Conservation (phyloP, 2,888 invertebrate genomes). For the Phalera bucephala region DNA sequence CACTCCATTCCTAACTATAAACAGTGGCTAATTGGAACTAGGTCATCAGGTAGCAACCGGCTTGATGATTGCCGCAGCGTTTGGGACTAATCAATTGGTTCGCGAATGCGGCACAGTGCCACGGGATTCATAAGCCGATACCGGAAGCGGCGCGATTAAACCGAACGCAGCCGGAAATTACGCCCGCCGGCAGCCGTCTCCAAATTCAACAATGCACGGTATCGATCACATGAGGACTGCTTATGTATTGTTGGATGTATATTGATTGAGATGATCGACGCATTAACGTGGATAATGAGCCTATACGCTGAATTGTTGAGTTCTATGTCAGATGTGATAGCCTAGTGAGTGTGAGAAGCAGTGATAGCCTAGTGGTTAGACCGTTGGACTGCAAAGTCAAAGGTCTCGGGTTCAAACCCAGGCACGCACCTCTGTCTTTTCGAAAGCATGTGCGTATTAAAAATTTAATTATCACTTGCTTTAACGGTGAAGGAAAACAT, state of each 20-base stretch:
- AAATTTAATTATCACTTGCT: too few species aligned
- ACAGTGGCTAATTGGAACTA: slow-evolving; percentile 1
- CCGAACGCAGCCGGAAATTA: slow-evolving; percentile 38
- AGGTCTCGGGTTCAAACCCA: too few species aligned
- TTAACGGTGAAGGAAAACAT: too few species aligned
- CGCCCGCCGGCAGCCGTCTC: slow-evolving; percentile 31
- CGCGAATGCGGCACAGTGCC: slow-evolving; percentile 26
- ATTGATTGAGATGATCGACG: slow-evolving; percentile 18
- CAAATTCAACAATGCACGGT: slow-evolving; percentile 35
- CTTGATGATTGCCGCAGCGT: slow-evolving; percentile 24
- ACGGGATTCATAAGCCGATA: slow-evolving; percentile 36
- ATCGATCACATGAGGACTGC: slow-evolving; percentile 30
- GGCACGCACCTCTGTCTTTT: too few species aligned
- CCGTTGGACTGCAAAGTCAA: too few species aligned
- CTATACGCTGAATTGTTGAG: not conserved
- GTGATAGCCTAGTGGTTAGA: too few species aligned
- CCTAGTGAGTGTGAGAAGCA: too few species aligned
- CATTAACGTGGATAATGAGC: not conserved
- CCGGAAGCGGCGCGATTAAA: slow-evolving; percentile 34
- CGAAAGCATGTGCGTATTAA: too few species aligned
- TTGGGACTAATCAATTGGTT: slow-evolving; percentile 32
- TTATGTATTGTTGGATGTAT: slow-evolving; percentile 19
- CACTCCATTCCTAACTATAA: not conserved
- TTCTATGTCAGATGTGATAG: too few species aligned
- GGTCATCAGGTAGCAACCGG: slow-evolving; percentile 1